phyloP scores from a whole-genome alignment of 2,888 invertebrate species.

The Petrolisthes manimaculis region DNA sequence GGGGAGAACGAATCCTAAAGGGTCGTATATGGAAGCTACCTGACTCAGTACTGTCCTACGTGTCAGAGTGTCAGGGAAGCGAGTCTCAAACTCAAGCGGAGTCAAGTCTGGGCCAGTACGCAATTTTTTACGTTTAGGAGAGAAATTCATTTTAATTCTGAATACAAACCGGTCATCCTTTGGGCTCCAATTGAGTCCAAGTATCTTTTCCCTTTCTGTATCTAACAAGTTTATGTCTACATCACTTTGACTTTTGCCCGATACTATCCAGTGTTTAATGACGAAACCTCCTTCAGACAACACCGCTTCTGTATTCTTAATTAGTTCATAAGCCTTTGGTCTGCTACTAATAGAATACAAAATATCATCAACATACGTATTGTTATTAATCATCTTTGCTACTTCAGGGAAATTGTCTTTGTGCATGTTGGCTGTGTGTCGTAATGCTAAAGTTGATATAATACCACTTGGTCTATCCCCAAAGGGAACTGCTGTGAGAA shows the following conservation, averaged over 20 bases:
- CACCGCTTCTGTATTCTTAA: conserved; percentile 3
- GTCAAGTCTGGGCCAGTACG: not conserved
- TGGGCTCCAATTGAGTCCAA: conserved; percentile 28
- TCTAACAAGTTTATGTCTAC: not conserved
- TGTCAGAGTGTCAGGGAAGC: not conserved
- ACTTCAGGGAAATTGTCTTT: not conserved
- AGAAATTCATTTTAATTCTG: conserved; percentile 30
- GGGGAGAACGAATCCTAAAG: conserved; percentile 34
- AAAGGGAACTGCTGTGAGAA: conserved; percentile 27
- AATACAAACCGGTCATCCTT: conserved; percentile 15
- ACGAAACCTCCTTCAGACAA: conserved; percentile 16
- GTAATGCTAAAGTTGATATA: conserved; percentile 25
- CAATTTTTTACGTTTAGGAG: not conserved
- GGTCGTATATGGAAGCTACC: conserved; percentile 31
- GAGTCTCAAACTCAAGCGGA: not conserved
- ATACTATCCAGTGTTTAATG: conserved; percentile 33
- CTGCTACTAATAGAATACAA: conserved; percentile 8
- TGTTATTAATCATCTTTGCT: not conserved
- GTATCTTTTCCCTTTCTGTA: conserved; percentile 19
- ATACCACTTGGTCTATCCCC: conserved; percentile 43
- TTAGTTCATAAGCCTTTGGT: not conserved
- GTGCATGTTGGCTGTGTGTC: conserved; percentile 20
- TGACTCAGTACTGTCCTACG: conserved; percentile 38
- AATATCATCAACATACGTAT: conserved; percentile 39
- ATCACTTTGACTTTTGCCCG: not conserved